Conservation (phyloP, 2,113 vertebrate genomes). For the Meriones unguiculatus region DNA sequence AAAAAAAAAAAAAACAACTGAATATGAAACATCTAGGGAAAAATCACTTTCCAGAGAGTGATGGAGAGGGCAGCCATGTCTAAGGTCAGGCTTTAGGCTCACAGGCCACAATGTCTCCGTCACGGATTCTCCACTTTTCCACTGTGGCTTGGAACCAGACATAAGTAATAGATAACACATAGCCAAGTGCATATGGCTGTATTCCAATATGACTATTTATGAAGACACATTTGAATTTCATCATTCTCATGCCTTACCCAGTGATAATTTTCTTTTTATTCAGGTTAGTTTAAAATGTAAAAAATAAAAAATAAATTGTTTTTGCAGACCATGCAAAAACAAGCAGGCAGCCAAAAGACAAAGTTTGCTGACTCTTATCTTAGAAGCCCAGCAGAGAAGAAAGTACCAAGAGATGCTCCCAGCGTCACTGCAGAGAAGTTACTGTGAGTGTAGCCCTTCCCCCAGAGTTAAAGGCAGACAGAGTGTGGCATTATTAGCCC, state of each 20-base stretch:
- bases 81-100: background rate
- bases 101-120: background rate
- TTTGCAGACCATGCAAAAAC: background rate
- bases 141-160: background rate
- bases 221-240: conserved; percentile 20
- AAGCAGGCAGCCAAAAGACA: background rate
- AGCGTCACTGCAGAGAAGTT: background rate
- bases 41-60: background rate
- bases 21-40: conserved; percentile 18
- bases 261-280: conserved; percentile 47
- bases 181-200: background rate
- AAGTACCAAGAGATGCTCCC: background rate
- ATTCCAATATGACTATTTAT: conserved; percentile 42
- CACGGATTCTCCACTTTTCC: background rate
- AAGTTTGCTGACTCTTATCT: conserved; percentile 4
- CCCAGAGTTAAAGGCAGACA: background rate
- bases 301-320: background rate
- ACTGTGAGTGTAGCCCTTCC: background rate
- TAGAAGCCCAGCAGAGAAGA: conserved; percentile 9
- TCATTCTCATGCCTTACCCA: background rate
- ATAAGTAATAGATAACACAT: background rate
- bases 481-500: background rate
- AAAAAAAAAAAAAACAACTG: background rate
- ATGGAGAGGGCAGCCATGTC: background rate
- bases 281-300: conserved; percentile 11